A percentile compares a stretch with the other conserved stretches of the same genome.
Evolutionary conservation across 2,888 invertebrate species (phyloP).

Genomic region (Limnephilus rhombicus): DNA sequence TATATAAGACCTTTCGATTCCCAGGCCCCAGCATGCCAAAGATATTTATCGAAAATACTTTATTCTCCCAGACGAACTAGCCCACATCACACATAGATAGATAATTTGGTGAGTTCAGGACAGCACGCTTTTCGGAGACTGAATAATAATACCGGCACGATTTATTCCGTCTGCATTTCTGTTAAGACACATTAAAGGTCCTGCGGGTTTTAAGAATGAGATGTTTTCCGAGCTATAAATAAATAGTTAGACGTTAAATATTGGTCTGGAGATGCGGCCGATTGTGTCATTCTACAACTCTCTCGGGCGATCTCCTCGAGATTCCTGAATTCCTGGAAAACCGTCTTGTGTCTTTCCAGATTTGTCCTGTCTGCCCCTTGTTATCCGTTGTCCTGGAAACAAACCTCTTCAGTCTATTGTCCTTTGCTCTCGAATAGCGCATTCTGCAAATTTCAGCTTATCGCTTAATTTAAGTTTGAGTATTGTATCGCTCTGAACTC

Average conservation of each 20-base stretch:
- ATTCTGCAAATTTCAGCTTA: not conserved
- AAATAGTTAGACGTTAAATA: not conserved
- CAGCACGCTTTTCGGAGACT: not conserved
- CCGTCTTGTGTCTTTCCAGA: not conserved
- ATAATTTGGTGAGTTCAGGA: not conserved
- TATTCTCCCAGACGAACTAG: too few relatives aligned
- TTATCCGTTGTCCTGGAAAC: not conserved
- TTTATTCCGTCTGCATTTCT: not conserved
- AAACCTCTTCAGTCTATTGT: not conserved
- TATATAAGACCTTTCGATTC: too few relatives aligned
- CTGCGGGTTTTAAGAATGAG: not conserved
- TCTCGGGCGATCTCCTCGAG: not conserved
- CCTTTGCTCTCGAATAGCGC: not conserved
- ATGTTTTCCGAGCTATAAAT: not conserved
- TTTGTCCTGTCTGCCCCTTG: slow-evolving; percentile 14
- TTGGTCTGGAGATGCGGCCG: not conserved
- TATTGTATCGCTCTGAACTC: not conserved
- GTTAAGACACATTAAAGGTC: not conserved
- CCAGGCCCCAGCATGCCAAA: too few relatives aligned
- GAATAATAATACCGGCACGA: not conserved
- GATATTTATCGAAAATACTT: too few relatives aligned
- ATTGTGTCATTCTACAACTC: not conserved
- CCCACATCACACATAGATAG: too few relatives aligned
- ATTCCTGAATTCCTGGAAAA: not conserved
- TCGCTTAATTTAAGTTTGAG: not conserved